phyloP scores from a whole-genome alignment of 2,888 invertebrate species.

The Teinopalpus imperialis region DNA sequence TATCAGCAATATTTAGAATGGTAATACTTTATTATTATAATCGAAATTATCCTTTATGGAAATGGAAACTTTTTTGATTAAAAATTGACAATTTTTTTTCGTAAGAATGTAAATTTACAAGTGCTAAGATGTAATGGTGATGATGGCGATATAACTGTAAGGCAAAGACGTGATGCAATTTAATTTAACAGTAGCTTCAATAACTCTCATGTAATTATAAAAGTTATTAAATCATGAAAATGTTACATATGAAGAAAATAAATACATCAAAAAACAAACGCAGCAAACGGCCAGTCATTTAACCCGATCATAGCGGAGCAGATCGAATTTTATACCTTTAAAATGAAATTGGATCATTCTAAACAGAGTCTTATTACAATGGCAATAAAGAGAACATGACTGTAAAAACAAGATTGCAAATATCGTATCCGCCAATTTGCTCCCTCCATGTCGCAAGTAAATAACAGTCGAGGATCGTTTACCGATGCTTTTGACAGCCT shows the following conservation, averaged over 20 bases:
- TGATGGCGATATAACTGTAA: too few species aligned
- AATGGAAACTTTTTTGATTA: too few species aligned
- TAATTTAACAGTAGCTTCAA: too few species aligned
- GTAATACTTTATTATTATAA: too few species aligned
- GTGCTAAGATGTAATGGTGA: too few species aligned
- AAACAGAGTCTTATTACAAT: slow-evolving; percentile 18
- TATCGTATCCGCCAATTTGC: slow-evolving; percentile 29
- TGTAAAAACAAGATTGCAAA: slow-evolving; percentile 22
- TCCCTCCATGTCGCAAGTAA: slow-evolving; percentile 57
- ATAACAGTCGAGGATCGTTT: slow-evolving; percentile 61
- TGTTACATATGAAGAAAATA: not conserved
- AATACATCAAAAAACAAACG: slow-evolving; percentile 9
- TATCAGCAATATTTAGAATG: too few species aligned
- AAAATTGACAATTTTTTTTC: too few species aligned
- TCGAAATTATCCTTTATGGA: too few species aligned
- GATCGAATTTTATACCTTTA: slow-evolving; percentile 45
- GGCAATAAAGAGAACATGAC: slow-evolving; percentile 8
- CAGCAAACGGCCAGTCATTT: slow-evolving; percentile 25
- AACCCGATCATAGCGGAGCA: slow-evolving; percentile 50
- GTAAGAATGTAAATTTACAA: too few species aligned
- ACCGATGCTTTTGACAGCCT: slow-evolving; percentile 70
- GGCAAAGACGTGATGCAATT: too few species aligned
- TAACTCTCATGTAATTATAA: too few species aligned
- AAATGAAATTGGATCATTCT: slow-evolving; percentile 7
- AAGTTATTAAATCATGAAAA: not conserved